Evolutionary conservation across 2,113 vertebrate species (phyloP), one percentile per base, ranked within the genome.

Genomic region (Tauraco erythrolophus): DNA sequence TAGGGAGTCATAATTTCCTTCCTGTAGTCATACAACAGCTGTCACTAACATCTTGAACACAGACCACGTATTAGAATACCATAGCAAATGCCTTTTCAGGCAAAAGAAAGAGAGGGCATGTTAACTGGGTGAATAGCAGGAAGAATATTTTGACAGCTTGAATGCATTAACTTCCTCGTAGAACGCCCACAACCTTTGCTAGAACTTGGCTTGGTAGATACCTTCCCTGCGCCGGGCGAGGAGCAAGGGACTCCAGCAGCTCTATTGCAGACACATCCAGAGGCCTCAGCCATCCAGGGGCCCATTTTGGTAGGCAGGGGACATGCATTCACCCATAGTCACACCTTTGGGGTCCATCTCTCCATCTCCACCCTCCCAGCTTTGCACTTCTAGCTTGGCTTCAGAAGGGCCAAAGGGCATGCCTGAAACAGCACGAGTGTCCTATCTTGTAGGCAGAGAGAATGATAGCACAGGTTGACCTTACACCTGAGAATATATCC

Each of bases 1-100:
- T 98, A 98, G 97, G 96, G 97, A 98, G 98, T 97, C 97, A 98
- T 97, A 80, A 98, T 96, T 97, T 89, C 94, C 95, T 97, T 96
- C 94, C 98, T 82, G 95, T 95, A 97, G 97, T 98, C 97, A 97
- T 28, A 97, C 97, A 98, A 97, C 97, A 96, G 97, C 98, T 98
- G 98, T 98, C 98, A 98, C 90, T 88, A 94, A 95, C 94, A 65
- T 96, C 97, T 91, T 94, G 96, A 97, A 89, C 96, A 95, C 97
- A 97, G 98, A 77, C 95, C 97, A 95, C 48, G 66, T 70, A 92
- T 84, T 72, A 94, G 97, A 98, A 93, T 50, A 97, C 97, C 97
- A 84, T 74, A 87, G 97, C 97, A 97, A 97, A 98, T 94, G 91
- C 86, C 97, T 95, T 97, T 97, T 95, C 97, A 98, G 97, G 95